Percentiles rank a stretch among this genome's conserved stretches.
Evolutionary conservation across 2,888 invertebrate species (phyloP).

Genomic region (Choristoneura rosaceana): DNA sequence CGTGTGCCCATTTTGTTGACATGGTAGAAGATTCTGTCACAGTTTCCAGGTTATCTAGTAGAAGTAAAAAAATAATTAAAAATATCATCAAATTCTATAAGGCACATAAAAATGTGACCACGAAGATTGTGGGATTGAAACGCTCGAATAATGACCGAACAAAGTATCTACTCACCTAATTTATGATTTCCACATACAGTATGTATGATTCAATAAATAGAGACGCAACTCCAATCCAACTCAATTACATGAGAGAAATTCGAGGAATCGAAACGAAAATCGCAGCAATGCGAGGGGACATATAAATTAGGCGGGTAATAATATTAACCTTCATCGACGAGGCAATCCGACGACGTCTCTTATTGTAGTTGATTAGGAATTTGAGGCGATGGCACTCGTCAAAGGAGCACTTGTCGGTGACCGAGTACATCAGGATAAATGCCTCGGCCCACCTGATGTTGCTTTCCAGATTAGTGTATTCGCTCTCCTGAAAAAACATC

Average conservation of each 20-base stretch:
- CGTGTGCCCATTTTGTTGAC: too few relatives aligned
- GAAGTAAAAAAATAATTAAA: too few relatives aligned
- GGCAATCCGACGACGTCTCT: conserved; percentile 88
- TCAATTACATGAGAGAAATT: conserved; percentile 31
- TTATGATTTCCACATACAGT: neutral
- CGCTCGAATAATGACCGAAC: too few relatives aligned
- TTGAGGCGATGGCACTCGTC: conserved; percentile 93
- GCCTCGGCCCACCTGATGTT: conserved; percentile 96
- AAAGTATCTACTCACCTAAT: neutral
- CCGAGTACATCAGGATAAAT: conserved; percentile 94
- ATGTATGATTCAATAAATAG: conserved; percentile 3
- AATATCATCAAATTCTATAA: too few relatives aligned
- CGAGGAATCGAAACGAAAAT: conserved; percentile 10
- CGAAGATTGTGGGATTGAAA: too few relatives aligned
- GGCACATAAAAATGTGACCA: too few relatives aligned
- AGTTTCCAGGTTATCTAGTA: too few relatives aligned
- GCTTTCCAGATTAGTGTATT: conserved; percentile 89
- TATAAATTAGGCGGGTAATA: conserved; percentile 3
- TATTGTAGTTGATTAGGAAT: conserved; percentile 93
- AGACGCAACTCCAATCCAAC: conserved; percentile 2
- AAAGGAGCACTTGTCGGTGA: conserved; percentile 95
- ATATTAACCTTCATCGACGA: conserved; percentile 84
- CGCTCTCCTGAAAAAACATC: conserved; percentile 85
- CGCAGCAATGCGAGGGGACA: neutral
- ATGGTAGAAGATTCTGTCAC: too few relatives aligned